Percentiles rank a stretch among this genome's conserved stretches.
Evolutionary conservation across 2,888 invertebrate species (phyloP).

Genomic region (Maniola hyperantus): DNA sequence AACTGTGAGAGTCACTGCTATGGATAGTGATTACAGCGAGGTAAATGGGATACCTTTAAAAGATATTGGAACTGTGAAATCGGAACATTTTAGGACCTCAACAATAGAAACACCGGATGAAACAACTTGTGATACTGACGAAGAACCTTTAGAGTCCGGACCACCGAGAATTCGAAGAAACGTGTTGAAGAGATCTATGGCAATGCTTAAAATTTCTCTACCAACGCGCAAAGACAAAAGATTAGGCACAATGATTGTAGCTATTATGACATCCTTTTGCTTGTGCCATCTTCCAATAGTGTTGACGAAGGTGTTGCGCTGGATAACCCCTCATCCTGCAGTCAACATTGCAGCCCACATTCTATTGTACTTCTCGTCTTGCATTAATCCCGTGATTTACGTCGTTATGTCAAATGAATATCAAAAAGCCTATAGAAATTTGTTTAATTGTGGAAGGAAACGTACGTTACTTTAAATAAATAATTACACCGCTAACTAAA

Average conservation of each 20-base stretch:
- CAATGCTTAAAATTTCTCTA: slow-evolving; percentile 80
- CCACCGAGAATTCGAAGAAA: slow-evolving; percentile 54
- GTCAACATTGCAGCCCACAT: slow-evolving; percentile 92
- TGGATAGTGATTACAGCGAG: slow-evolving; percentile 30
- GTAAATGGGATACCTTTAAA: slow-evolving; percentile 13
- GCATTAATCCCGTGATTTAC: slow-evolving; percentile 95
- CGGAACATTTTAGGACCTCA: slow-evolving; percentile 29
- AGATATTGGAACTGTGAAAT: slow-evolving; percentile 9
- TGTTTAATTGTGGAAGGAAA: slow-evolving; percentile 82
- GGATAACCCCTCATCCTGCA: slow-evolving; percentile 83
- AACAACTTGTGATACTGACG: slow-evolving; percentile 20
- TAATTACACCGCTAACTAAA: neutral
- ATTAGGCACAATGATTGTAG: slow-evolving; percentile 92
- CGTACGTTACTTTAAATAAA: slow-evolving; percentile 20
- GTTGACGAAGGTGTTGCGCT: slow-evolving; percentile 89
- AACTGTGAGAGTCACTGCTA: slow-evolving; percentile 26
- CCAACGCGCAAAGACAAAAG: slow-evolving; percentile 90
- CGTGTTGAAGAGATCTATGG: slow-evolving; percentile 59
- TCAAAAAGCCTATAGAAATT: slow-evolving; percentile 91
- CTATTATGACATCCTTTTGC: slow-evolving; percentile 94
- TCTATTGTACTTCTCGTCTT: slow-evolving; percentile 92
- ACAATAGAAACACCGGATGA: slow-evolving; percentile 36
- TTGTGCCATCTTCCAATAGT: slow-evolving; percentile 95
- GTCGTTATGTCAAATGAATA: slow-evolving; percentile 97
- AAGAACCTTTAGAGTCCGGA: slow-evolving; percentile 24